A percentile compares a stretch with the other conserved stretches of the same genome.
Conservation (phyloP, 2,888 invertebrate genomes). For the Drosophila acutilabella region DNA sequence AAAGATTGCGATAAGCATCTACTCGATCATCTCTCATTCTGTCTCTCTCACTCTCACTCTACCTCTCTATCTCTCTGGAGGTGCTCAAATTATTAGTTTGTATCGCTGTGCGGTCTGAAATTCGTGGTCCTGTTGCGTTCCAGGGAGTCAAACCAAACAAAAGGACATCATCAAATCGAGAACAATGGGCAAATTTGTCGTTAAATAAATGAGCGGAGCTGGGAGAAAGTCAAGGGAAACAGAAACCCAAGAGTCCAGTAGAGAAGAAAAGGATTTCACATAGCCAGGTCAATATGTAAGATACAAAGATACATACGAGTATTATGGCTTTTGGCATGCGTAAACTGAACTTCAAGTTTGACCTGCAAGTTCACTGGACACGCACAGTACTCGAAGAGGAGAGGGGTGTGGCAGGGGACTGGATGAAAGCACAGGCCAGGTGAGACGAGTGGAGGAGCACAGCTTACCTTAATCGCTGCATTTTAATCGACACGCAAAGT, state of each 20-base stretch:
- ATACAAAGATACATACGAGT: slow-evolving; percentile 25
- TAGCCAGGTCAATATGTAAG: slow-evolving; percentile 51
- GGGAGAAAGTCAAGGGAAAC: slow-evolving; percentile 39
- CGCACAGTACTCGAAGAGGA: slow-evolving; percentile 45
- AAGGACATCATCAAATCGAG: slow-evolving; percentile 75
- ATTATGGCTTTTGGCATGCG: slow-evolving; percentile 47
- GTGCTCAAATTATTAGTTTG: slow-evolving; percentile 75
- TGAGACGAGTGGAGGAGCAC: slow-evolving; percentile 42
- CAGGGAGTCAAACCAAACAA: slow-evolving; percentile 63
- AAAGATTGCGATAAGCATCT: slow-evolving; percentile 58
- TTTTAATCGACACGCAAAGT: slow-evolving; percentile 81
- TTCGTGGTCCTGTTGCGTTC: slow-evolving; percentile 43
- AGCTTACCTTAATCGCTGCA: slow-evolving; percentile 76
- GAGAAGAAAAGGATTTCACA: slow-evolving; percentile 61
- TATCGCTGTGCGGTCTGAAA: slow-evolving; percentile 70
- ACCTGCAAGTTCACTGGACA: slow-evolving; percentile 78
- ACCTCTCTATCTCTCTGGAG: slow-evolving; percentile 42
- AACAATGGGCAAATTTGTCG: slow-evolving; percentile 81
- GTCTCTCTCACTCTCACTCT: too few relatives aligned
- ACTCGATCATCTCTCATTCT: slow-evolving; percentile 12
- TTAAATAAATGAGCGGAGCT: slow-evolving; percentile 27
- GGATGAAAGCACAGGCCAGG: slow-evolving; percentile 6
- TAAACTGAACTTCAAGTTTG: slow-evolving; percentile 50
- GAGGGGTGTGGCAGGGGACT: not conserved
- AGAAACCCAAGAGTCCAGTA: slow-evolving; percentile 1